Percentiles rank a stretch among this genome's conserved stretches.
Evolutionary conservation across 2,888 invertebrate species (phyloP).

Genomic region (Xestia c-nigrum): DNA sequence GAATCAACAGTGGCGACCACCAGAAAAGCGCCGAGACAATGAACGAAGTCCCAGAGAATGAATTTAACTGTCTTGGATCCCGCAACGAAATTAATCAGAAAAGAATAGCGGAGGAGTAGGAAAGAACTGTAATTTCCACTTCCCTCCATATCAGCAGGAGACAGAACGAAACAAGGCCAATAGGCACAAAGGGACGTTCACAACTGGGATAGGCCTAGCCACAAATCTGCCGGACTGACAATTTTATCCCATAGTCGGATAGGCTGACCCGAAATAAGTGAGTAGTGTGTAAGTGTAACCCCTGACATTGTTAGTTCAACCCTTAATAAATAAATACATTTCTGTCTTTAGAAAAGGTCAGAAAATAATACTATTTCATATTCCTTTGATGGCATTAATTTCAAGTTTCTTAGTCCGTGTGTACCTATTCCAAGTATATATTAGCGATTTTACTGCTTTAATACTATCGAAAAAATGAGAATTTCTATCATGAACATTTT

Average conservation of each 20-base stretch:
- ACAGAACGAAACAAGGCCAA: too few relatives aligned
- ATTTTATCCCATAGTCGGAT: not conserved
- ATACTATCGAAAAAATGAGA: slow-evolving; percentile 4
- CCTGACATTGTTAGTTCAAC: not conserved
- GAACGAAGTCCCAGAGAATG: too few relatives aligned
- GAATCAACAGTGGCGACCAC: too few relatives aligned
- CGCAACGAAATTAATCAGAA: too few relatives aligned
- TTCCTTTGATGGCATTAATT: slow-evolving; percentile 26
- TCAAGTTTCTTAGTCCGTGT: slow-evolving; percentile 5
- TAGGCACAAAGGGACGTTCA: too few relatives aligned
- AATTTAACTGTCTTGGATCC: too few relatives aligned
- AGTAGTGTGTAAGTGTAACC: not conserved
- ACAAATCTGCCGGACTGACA: not conserved
- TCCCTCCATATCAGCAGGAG: too few relatives aligned
- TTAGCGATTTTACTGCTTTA: not conserved
- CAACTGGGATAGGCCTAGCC: too few relatives aligned
- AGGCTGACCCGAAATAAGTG: not conserved
- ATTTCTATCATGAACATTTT: not conserved
- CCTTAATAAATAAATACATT: not conserved
- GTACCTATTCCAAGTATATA: not conserved
- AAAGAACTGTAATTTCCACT: too few relatives aligned
- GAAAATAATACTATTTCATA: slow-evolving; percentile 14
- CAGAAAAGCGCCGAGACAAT: too few relatives aligned
- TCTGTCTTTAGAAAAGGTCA: not conserved
- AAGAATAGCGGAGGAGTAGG: too few relatives aligned